Evolutionary conservation across 2,888 invertebrate species (phyloP).

Genomic region (Thecocarcelia acutangulata): DNA sequence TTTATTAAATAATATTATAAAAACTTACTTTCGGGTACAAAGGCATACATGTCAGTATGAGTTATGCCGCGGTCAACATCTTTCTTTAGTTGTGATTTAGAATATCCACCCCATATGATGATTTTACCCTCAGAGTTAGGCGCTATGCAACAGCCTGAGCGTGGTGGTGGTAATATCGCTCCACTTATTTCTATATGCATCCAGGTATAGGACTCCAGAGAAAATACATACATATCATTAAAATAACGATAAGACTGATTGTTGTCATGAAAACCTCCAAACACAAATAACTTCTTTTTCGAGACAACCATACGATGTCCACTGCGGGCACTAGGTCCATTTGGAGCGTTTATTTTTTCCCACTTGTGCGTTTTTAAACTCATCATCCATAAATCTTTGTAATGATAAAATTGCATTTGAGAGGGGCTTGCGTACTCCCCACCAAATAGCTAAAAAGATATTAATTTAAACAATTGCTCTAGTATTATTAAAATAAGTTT

Average conservation of each 20-base stretch:
- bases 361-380: conserved; percentile 89
- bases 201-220: conserved; percentile 91
- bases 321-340: conserved; percentile 92
- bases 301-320: conserved; percentile 93
- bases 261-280: conserved; percentile 97
- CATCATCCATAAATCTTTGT: conserved; percentile 94
- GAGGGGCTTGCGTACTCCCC: conserved; percentile 96
- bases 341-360: conserved; percentile 89
- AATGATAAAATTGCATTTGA: conserved; percentile 96
- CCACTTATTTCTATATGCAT: conserved; percentile 86
- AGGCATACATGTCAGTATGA: conserved; percentile 87
- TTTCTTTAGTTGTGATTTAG: conserved; percentile 87
- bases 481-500: conserved; percentile 2
- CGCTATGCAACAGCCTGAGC: conserved; percentile 88
- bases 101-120: conserved; percentile 89
- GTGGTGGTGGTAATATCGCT: conserved; percentile 85
- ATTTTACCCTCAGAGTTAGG: conserved; percentile 84
- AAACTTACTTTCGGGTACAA: conserved; percentile 85
- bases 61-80: conserved; percentile 88
- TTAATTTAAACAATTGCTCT: not conserved
- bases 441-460: conserved; percentile 85
- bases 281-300: conserved; percentile 90
- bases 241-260: conserved; percentile 92
- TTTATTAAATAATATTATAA: not conserved
- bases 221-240: conserved; percentile 92